A percentile compares a stretch with the other conserved stretches of the same genome.
Conservation (phyloP, 2,113 vertebrate genomes). For the Tachysurus vachellii region DNA sequence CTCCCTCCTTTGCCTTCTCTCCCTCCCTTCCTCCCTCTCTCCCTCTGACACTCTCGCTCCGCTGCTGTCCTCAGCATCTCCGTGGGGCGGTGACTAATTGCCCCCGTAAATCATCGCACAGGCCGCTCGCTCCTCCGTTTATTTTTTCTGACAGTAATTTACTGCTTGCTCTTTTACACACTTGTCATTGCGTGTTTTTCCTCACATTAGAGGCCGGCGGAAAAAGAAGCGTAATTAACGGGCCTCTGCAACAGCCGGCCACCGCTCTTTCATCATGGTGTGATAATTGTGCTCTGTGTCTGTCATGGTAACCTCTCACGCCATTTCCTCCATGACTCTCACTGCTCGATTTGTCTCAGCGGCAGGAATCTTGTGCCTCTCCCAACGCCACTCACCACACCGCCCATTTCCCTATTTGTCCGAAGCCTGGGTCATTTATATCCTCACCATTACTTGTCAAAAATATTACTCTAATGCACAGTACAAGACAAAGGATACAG, state of each 20-base stretch:
- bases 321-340: slow-evolving; percentile 77
- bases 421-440: slow-evolving; percentile 83
- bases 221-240: slow-evolving; percentile 99
- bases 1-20: slow-evolving; percentile 57
- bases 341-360: slow-evolving; percentile 87
- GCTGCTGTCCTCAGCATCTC: slow-evolving; percentile 88
- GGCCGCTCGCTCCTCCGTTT: slow-evolving; percentile 89
- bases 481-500: slow-evolving; percentile 73
- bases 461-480: slow-evolving; percentile 78
- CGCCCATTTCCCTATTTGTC: slow-evolving; percentile 79
- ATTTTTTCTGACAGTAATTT: slow-evolving; percentile 99
- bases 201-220: slow-evolving; percentile 98
- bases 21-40: slow-evolving; percentile 14
- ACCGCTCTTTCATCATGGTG: slow-evolving; percentile 97
- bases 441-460: slow-evolving; percentile 78
- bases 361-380: slow-evolving; percentile 65
- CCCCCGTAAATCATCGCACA: slow-evolving; percentile 96
- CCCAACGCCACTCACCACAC: slow-evolving; percentile 60
- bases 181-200: slow-evolving; percentile 99
- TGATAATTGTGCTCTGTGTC: slow-evolving; percentile 99
- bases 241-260: slow-evolving; percentile 79
- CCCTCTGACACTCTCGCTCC: slow-evolving; percentile 71
- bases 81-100: slow-evolving; percentile 97
- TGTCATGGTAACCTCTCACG: slow-evolving; percentile 93
- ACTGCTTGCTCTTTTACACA: slow-evolving; percentile 99